Conservation (phyloP, 2,113 vertebrate genomes). For the Rhea americana region DNA sequence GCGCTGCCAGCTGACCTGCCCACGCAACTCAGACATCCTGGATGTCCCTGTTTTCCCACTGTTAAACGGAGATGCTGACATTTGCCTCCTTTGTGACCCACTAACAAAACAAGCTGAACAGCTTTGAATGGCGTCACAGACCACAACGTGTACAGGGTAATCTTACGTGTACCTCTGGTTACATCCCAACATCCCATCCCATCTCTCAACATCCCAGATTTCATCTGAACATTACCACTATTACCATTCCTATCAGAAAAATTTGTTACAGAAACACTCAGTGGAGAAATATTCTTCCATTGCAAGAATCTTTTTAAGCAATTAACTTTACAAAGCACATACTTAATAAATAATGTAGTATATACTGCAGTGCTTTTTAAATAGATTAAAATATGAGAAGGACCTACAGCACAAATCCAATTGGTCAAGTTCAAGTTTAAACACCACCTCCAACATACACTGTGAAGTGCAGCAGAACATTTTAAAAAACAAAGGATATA, state of each 20-base stretch:
- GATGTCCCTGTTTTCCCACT: background rate
- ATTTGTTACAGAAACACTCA: slow-evolving; percentile 1
- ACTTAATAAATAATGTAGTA: background rate
- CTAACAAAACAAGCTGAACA: background rate
- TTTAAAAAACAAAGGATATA: background rate
- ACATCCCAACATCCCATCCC: background rate
- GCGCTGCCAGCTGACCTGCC: background rate
- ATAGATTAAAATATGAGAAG: background rate
- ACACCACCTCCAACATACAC: background rate
- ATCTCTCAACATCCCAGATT: background rate
- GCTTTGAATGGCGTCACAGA: background rate
- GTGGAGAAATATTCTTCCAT: background rate
- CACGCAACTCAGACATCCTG: background rate
- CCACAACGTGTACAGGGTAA: background rate
- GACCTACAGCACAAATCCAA: background rate
- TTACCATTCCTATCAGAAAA: background rate
- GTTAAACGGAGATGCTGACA: background rate
- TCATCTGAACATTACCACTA: background rate
- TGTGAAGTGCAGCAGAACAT: background rate
- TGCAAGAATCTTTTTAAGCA: background rate
- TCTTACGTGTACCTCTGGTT: background rate
- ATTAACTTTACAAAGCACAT: background rate
- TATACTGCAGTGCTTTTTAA: background rate
- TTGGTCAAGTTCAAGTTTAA: background rate
- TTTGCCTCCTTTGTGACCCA: background rate